These are phyloP conservation scores for Stegostoma tigrinum DNA, from an alignment of 2,113 vertebrate species.

Conservation along the genomic window DNA sequence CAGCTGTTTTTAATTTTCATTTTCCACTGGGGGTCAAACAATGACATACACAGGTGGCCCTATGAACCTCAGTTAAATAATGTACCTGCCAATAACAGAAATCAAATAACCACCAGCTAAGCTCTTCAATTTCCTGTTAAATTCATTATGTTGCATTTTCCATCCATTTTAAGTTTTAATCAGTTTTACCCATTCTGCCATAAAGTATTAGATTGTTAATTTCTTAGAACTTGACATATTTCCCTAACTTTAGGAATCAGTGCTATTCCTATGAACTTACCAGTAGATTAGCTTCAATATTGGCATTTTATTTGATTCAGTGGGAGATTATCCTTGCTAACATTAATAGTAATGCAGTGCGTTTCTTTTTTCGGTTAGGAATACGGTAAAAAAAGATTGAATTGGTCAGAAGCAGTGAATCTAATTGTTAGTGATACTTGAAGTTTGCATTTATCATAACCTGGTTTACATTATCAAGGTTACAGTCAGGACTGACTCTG, in stretches of 20 bases:
- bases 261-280: background rate
- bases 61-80: background rate
- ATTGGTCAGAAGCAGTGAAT: background rate
- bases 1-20: background rate
- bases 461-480: background rate
- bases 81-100: background rate
- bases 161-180: background rate
- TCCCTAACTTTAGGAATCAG: background rate
- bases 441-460: background rate
- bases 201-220: background rate
- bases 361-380: background rate
- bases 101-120: background rate
- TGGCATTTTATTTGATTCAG: background rate
- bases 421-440: background rate
- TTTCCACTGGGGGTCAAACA: background rate
- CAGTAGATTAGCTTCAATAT: background rate
- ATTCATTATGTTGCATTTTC: background rate
- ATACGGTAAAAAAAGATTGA: background rate
- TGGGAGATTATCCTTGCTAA: background rate
- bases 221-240: background rate
- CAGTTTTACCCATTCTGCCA: background rate
- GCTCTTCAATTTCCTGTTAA: background rate
- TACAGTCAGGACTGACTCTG: background rate
- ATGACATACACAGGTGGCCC: background rate
- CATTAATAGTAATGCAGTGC: background rate